phyloP scores from a whole-genome alignment of 2,797 vertebrate species.

The Onychomys leucogaster region DNA sequence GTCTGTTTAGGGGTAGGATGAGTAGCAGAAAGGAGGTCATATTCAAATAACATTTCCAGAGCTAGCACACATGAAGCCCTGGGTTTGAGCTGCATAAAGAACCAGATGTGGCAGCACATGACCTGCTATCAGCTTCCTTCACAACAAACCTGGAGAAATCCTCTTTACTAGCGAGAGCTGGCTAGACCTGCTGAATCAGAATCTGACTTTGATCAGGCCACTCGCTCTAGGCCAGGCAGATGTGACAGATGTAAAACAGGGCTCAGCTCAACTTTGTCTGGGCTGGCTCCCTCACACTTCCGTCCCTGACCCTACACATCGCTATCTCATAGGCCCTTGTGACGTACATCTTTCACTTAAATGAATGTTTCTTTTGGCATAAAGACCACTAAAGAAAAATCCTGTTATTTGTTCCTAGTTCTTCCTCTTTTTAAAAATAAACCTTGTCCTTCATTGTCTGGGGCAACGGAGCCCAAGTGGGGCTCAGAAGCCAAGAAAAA shows the following conservation, averaged over 20 bases:
- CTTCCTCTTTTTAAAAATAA: slow-evolving; percentile 55
- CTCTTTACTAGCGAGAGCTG: background rate
- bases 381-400: background rate
- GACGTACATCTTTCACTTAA: background rate
- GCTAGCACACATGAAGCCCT: background rate
- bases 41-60: background rate
- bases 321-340: background rate
- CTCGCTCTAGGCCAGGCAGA: background rate
- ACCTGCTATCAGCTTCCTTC: background rate
- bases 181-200: background rate
- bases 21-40: too few species aligned
- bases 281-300: background rate
- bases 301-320: background rate
- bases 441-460: background rate
- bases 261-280: background rate
- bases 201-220: background rate
- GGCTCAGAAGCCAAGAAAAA: slow-evolving; percentile 48
- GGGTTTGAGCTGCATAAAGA: background rate
- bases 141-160: background rate
- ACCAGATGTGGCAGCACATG: background rate
- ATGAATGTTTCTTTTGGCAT: background rate
- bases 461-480: slow-evolving; percentile 8
- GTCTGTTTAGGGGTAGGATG: background rate
- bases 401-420: slow-evolving; percentile 5
- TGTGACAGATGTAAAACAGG: background rate